These are phyloP conservation scores for Euura saliciscinereae DNA, from an alignment of 1,140 invertebrate species.

Conservation along the genomic window DNA sequence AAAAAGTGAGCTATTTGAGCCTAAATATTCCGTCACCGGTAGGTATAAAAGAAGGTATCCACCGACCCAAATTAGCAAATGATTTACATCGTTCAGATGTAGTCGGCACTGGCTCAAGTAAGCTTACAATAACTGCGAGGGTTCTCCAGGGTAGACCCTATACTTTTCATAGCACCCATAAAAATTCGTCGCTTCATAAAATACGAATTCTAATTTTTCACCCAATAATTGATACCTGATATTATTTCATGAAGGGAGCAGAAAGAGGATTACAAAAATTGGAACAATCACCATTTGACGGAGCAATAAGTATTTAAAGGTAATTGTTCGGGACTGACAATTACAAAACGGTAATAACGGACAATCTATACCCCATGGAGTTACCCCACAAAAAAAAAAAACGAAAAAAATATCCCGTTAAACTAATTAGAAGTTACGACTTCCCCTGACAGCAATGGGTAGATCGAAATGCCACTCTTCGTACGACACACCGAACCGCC, in stretches of 20 bases:
- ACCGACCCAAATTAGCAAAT: neutral
- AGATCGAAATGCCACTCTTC: slow-evolving; percentile 5
- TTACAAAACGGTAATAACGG: neutral
- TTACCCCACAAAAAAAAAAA: neutral
- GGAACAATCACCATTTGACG: no score
- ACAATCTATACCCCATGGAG: neutral
- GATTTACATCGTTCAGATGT: neutral
- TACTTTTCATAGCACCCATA: neutral
- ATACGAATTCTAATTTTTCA: neutral
- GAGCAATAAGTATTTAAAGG: no score
- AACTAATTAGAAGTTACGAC: slow-evolving; percentile 5
- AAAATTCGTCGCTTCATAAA: neutral
- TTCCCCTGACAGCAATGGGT: neutral
- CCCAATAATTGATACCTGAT: no score
- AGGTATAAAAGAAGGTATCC: no score
- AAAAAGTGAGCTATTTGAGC: no score
- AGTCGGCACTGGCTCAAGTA: neutral
- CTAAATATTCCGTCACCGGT: no score
- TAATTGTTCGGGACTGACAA: neutral
- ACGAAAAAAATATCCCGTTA: neutral
- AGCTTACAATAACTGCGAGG: neutral
- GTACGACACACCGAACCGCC: neutral
- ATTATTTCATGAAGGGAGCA: no score
- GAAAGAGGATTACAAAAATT: no score
- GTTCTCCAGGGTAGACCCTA: neutral